Evolutionary conservation across 2,113 vertebrate genomes (phyloP).

Genomic region (Vulpes ferrilata): DNA sequence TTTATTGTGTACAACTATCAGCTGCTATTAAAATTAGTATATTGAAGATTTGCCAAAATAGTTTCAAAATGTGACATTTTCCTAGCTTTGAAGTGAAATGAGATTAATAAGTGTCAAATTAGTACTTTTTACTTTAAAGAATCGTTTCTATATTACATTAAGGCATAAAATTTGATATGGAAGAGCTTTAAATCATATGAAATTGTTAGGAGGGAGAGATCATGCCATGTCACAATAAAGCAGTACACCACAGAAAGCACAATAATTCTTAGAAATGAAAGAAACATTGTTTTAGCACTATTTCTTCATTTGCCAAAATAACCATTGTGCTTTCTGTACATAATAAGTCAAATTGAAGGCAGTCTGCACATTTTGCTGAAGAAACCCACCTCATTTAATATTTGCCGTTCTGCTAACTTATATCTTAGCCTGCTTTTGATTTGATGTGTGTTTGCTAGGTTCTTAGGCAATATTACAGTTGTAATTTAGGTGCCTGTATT

Average conservation of each 20-base stretch:
- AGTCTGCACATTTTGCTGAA: neutral
- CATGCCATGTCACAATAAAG: neutral
- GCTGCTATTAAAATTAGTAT: neutral
- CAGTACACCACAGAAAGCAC: neutral
- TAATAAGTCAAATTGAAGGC: neutral
- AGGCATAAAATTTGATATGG: neutral
- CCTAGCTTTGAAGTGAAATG: neutral
- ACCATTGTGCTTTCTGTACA: neutral
- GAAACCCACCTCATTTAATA: neutral
- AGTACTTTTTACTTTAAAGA: slow-evolving; percentile 40
- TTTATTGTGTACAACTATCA: neutral
- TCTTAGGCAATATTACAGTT: neutral
- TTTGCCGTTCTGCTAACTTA: neutral
- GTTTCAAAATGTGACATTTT: neutral
- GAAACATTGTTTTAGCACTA: neutral
- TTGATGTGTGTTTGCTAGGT: neutral
- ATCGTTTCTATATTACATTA: neutral
- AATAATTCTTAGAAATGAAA: neutral
- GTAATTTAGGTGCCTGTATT: neutral
- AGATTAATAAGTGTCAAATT: neutral
- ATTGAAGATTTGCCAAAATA: slow-evolving; percentile 46
- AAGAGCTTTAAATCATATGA: neutral
- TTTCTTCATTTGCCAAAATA: slow-evolving; percentile 21
- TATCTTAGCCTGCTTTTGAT: neutral
- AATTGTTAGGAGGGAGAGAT: neutral